Evolutionary conservation across 1,140 invertebrate species (phyloP), one percentile per base, ranked within the genome.

Genomic region (Formica exsecta): DNA sequence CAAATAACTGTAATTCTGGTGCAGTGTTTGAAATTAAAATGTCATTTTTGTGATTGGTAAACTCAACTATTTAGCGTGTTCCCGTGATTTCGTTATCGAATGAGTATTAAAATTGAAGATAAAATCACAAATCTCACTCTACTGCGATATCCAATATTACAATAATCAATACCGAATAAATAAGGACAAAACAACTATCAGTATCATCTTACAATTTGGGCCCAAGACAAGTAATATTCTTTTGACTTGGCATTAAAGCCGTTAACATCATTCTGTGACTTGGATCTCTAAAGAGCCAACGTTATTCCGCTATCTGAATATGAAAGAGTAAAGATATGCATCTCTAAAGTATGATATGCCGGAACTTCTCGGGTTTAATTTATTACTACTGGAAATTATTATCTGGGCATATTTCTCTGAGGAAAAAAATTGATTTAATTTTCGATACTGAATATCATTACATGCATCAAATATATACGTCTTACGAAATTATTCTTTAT

Each of bases 21-120:
- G 22, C 8, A 75, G 25, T 75, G 19, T 19, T 61, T 41, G 9
- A 75, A 75, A 75, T 75, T 61, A 25, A 75, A 75, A 75, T 75
- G 9, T 36, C 29, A 74, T 74, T 61, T 75, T 41, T 41, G 16
- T 74, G 13, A 61, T 25, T 61, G 6, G 9, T 13, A 3, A 74
- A 41, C n/a, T 61, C 13, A 57, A 74, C 57, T 61, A 13, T 13
- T 41, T 25, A 25, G 22, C n/a, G n/a, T 41, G 11, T 74, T 51
- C 38, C 54, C 54, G 22, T 13, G 22, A 41, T 7, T 38, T 74
- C 1, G 0, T 59, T 5, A 36, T 59, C 6, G 9, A 19, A 59
- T 61, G 59, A 62, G 62, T 62, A 59, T 76, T 54, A 25, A 38
- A 38, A 4, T 75, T 59, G 7, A 76, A 64, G 64, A 25, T 64